Base-by-base conservation (phyloP, 1,140 invertebrate species). In the Acromyrmex heyeri region DNA sequence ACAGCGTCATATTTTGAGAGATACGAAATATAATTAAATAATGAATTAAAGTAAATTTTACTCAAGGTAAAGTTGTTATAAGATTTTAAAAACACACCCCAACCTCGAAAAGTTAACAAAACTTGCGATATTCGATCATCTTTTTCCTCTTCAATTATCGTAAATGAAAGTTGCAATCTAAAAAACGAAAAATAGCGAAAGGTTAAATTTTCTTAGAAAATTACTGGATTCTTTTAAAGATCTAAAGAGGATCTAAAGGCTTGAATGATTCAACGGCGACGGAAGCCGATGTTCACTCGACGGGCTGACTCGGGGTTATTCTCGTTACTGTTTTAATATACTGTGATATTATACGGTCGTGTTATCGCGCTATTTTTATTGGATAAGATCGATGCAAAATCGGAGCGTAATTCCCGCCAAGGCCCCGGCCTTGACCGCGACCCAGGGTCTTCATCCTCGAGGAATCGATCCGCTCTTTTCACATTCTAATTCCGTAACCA, bases 391-490 rank as follows among this genome's bases (percentile, higher is more conserved):
- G 77, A 75, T 38, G 64, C 44, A 64, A 90, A 90, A 90, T 78
- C 81, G 76, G 89, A 86, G 34, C 62, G 78, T 81, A 76, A 53
- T 77, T 65, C 50, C 77, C 88, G 64, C 73, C 90, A 79, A 87
- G 87, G 90, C 82, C 67, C 69, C 90, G 86, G 92, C 93, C 93
- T 94, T 94, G 93, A 93, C 93, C 93, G 93, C 93, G 93, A 93
- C 91, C 92, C 90, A 93, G 91, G 89, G 88, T 92, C 91, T 92
- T 92, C 91, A 92, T 92, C 91, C 90, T 90, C 86, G 89, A 34
- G 83, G 75, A 90, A 94, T 94, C 93, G 93, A 94, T 93, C 91
- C 86, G 88, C 88, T 85, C 87, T 76, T 88, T 83, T 85, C 72
- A 38, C 73, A 38, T 82, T 91, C 87, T 91, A 89, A 91, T 91